A percentile compares a stretch with the other conserved stretches of the same genome.
These are phyloP conservation scores for Mesoclemmys tuberculata DNA, from an alignment of 2,113 vertebrate genomes.

Conservation along the genomic window DNA sequence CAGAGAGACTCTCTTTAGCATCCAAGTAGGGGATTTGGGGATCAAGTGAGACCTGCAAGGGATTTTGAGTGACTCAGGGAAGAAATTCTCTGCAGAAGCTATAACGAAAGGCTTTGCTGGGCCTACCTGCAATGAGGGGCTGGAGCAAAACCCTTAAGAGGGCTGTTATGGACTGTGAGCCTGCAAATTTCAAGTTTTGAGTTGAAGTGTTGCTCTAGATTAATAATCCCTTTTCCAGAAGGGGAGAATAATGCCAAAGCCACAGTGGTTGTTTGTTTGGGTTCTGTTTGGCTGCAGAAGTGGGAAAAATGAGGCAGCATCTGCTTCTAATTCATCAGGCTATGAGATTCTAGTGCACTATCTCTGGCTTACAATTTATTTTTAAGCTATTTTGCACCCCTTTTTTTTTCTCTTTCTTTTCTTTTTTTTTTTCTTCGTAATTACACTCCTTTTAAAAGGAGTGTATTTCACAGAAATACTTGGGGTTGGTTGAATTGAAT, in stretches of 20 bases:
- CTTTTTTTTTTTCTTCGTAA: neutral
- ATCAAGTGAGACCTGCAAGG: neutral
- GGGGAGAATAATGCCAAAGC: neutral
- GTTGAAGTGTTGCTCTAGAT: neutral
- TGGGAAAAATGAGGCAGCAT: neutral
- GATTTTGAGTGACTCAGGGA: neutral
- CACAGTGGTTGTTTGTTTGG: neutral
- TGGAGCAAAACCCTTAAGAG: neutral
- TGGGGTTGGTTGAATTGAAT: rapidly evolving
- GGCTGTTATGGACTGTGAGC: neutral
- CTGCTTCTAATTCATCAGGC: neutral
- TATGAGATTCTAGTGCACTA: neutral
- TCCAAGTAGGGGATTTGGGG: constrained; percentile 17
- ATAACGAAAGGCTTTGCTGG: neutral
- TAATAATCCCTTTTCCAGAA: neutral
- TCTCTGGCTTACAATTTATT: neutral
- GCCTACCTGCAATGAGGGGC: neutral
- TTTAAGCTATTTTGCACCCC: neutral
- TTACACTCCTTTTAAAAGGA: neutral
- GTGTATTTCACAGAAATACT: neutral
- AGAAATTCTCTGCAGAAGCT: rapidly evolving
- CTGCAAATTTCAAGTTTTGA: neutral
- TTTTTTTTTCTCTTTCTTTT: neutral
- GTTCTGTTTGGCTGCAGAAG: neutral
- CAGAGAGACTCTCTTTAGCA: neutral